Evolutionary conservation across 2,888 invertebrate species (phyloP), one percentile per base, ranked within the genome.

Genomic region (Emesis russula): DNA sequence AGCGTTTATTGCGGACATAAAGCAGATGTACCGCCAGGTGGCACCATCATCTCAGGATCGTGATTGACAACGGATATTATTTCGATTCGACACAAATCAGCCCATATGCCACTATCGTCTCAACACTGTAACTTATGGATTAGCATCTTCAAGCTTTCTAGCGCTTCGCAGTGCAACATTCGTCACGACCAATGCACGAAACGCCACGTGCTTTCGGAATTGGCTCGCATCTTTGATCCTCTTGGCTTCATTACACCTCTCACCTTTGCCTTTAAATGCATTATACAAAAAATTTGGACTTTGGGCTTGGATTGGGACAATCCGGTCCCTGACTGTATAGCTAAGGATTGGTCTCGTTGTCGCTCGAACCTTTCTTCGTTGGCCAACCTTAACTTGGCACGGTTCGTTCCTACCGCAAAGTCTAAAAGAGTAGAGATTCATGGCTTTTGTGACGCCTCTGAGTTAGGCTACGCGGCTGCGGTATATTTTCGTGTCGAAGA

Each of bases 61-160:
- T 6, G 68, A 82, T 18, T 82, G 53, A 41, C 82, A 82, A n/a
- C 36, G 63, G 31, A 82, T 82, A 44, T 13, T 82, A 15, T 82
- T 41, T 41, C 75, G 82, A 3, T 58, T 15, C 18, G 15, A 70
- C 13, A 58, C 73, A 2, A 63, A 75, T 48, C 68, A 76, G 13
- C 33, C 13, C 13, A 25, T 63, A 2, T 58, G 25, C 18, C 76
- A 70, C 3, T 83, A 70, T 63, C 48, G 83, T 33, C 70, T 83
- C 1, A 83, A 83, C 7, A 83, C 83, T 6, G 77, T 83, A 6
- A 83, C 83, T 9, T 83, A 83, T 18, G 83, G 83, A 38, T 11
- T 53, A 53, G 53, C 53, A 3, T 53, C 53, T 3, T 53, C 53
- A 3, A 53, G 7, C 13, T 53, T 11, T 13, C 13, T 13, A 11